Percentiles rank a stretch among this genome's conserved stretches.
Evolutionary conservation across 2,113 vertebrate genomes (phyloP).

Genomic region (Rhinolophus ferrumequinum): DNA sequence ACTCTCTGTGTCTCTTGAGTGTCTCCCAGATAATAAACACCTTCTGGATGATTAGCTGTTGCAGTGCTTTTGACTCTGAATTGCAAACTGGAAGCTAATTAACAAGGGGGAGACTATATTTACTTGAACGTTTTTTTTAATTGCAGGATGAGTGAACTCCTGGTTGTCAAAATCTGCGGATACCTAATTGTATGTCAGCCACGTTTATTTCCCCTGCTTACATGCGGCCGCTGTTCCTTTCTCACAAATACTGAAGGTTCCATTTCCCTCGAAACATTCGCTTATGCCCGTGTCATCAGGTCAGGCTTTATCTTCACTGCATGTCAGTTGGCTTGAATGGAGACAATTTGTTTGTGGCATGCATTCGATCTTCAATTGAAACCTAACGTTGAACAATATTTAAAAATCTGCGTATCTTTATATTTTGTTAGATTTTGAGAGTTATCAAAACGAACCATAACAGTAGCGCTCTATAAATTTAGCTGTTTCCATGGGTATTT

Average conservation of each 20-base stretch:
- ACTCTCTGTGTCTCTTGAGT: fast-evolving
- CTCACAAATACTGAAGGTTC: background rate
- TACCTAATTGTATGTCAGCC: background rate
- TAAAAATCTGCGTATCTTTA: background rate
- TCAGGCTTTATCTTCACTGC: background rate
- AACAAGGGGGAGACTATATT: background rate
- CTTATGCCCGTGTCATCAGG: background rate
- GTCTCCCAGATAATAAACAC: background rate
- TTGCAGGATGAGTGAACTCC: background rate
- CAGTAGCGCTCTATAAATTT: background rate
- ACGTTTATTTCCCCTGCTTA: background rate
- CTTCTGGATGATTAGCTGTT: background rate
- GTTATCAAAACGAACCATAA: background rate
- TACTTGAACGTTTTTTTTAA: background rate
- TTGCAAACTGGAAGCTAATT: background rate
- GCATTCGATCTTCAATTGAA: background rate
- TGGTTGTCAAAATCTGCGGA: background rate
- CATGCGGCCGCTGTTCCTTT: background rate
- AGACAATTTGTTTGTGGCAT: background rate
- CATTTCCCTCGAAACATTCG: background rate
- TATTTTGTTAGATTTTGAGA: background rate
- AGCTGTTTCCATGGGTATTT: background rate
- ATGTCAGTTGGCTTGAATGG: background rate
- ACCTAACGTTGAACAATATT: background rate
- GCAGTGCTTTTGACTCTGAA: too few species aligned